Conservation (phyloP, 2,113 vertebrate genomes). For the Pyrgilauda ruficollis region DNA sequence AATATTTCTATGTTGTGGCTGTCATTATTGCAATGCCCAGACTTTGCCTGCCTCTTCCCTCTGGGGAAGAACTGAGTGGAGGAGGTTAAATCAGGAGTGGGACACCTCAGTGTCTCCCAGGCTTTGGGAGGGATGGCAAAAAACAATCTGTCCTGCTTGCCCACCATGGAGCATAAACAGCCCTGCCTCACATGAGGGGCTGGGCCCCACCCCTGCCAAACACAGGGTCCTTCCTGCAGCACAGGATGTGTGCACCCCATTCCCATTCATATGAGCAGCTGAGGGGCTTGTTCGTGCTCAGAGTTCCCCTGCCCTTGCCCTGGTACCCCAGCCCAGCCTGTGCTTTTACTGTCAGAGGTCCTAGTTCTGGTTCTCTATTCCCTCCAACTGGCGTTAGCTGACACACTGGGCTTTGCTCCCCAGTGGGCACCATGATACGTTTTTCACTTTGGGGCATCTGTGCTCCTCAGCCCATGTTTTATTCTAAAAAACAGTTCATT, state of each 20-base stretch:
- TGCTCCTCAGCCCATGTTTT: not conserved
- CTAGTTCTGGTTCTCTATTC: not conserved
- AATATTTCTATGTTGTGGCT: constrained; percentile 62
- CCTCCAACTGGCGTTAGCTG: not conserved
- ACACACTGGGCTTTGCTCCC: not conserved
- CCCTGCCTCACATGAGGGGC: not conserved
- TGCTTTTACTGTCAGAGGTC: not conserved
- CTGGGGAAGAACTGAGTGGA: fast-evolving
- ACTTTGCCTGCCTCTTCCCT: not conserved
- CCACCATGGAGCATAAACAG: not conserved
- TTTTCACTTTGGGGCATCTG: not conserved
- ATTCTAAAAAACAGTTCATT: not conserved
- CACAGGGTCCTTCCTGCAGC: fast-evolving
- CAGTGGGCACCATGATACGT: fast-evolving
- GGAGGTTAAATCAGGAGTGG: not conserved
- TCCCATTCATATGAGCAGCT: not conserved
- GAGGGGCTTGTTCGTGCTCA: fast-evolving
- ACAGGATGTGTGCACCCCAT: fast-evolving
- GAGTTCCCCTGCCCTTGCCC: not conserved
- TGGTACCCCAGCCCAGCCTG: not conserved
- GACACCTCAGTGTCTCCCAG: not conserved
- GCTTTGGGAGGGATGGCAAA: not conserved
- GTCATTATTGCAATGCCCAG: not conserved
- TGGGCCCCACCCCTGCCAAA: not conserved
- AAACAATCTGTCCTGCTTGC: not conserved